phyloP scores from a whole-genome alignment of 2,888 invertebrate species.

The Rhodophaea formosa region DNA sequence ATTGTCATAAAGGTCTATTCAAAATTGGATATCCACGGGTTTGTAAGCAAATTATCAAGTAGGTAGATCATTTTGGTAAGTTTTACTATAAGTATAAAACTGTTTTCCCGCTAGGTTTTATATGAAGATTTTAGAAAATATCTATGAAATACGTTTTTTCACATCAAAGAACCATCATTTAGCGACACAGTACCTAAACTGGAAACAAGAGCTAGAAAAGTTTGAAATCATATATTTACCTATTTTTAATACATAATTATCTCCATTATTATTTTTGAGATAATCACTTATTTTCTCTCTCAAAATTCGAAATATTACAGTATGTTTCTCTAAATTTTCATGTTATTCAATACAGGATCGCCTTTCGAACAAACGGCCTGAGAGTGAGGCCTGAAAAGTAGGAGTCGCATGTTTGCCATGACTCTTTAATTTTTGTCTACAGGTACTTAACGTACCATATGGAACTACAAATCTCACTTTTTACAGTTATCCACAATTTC shows the following conservation, averaged over 20 bases:
- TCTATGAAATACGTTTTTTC: background rate
- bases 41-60: background rate
- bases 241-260: conserved; percentile 24
- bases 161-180: conserved; percentile 19
- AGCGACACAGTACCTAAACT: background rate
- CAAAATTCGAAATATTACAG: conserved; percentile 34
- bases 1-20: conserved; percentile 49
- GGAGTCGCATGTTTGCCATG: conserved; percentile 22
- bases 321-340: conserved; percentile 20
- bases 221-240: conserved; percentile 26
- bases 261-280: conserved; percentile 44
- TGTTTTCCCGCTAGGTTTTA: background rate
- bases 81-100: background rate
- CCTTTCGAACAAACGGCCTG: background rate
- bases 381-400: background rate
- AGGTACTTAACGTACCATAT: conserved; percentile 33
- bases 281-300: conserved; percentile 43
- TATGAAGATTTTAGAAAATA: background rate
- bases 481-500: conserved; percentile 45
- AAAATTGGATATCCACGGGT: conserved; percentile 3
- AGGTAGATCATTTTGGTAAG: background rate
- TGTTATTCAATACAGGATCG: conserved; percentile 24
- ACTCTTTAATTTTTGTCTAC: conserved; percentile 24
- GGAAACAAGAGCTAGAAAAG: conserved; percentile 6
- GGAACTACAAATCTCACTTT: conserved; percentile 63